Conservation (phyloP, 2,888 invertebrate genomes). For the Campoplex nolae region DNA sequence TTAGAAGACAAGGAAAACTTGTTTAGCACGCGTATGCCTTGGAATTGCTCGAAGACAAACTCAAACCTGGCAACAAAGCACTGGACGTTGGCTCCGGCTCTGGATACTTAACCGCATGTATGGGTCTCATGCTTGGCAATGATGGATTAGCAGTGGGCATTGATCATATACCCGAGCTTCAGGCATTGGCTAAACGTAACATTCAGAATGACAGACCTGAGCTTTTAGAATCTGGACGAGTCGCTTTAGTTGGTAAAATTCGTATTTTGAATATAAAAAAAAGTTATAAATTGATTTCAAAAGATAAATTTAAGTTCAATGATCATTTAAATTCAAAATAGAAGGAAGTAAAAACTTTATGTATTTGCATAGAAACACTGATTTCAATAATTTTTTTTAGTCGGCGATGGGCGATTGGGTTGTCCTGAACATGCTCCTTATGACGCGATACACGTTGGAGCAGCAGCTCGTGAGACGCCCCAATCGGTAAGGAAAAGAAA, state of each 20-base stretch:
- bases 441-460: slow-evolving; percentile 97
- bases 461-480: slow-evolving; percentile 93
- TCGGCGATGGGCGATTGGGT: slow-evolving; percentile 96
- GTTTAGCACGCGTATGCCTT: slow-evolving; percentile 95
- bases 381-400: slow-evolving; percentile 82
- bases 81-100: slow-evolving; percentile 98
- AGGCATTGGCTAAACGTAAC: slow-evolving; percentile 91
- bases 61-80: slow-evolving; percentile 91
- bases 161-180: slow-evolving; percentile 95
- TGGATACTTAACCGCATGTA: slow-evolving; percentile 96
- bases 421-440: slow-evolving; percentile 91
- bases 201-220: slow-evolving; percentile 90
- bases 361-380: neutral
- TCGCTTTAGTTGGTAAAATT: slow-evolving; percentile 89
- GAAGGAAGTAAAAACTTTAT: neutral
- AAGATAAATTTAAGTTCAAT: neutral
- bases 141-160: slow-evolving; percentile 92
- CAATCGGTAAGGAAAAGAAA: slow-evolving; percentile 87
- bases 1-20: slow-evolving; percentile 70
- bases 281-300: neutral
- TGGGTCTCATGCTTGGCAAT: slow-evolving; percentile 93
- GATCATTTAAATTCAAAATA: too few relatives aligned
- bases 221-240: slow-evolving; percentile 88
- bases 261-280: neutral
- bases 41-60: slow-evolving; percentile 92